Percentiles rank a stretch among this genome's conserved stretches.
phyloP scores from a whole-genome alignment of 2,113 vertebrate genomes.

The Megaceryle torquata region DNA sequence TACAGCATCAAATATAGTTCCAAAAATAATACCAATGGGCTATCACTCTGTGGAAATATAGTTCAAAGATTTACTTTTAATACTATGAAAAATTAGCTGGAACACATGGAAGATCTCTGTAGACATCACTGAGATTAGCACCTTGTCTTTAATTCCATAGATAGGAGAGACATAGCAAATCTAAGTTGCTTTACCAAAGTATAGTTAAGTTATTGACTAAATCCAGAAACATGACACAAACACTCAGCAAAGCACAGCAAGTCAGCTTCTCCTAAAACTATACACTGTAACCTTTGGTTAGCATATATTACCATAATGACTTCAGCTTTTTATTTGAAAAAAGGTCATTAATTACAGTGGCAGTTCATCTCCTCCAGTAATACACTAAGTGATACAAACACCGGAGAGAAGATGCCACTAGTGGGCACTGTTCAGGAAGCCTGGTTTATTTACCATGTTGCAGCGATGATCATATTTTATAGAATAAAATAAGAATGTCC shows the following conservation, averaged over 20 bases:
- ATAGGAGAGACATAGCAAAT: background rate
- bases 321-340: background rate
- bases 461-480: background rate
- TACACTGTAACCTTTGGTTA: background rate
- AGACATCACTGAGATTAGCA: background rate
- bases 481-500: background rate
- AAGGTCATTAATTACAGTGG: background rate
- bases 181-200: background rate
- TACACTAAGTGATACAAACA: background rate
- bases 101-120: background rate
- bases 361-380: background rate
- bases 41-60: background rate
- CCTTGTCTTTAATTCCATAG: background rate
- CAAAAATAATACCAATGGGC: slow-evolving; percentile 2
- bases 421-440: background rate
- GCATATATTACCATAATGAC: background rate
- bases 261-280: background rate
- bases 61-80: background rate
- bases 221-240: background rate
- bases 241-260: background rate
- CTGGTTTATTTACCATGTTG: background rate
- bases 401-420: background rate
- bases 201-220: background rate
- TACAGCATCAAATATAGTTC: background rate
- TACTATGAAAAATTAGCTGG: background rate